Evolutionary conservation across 2,113 vertebrate species (phyloP).

Genomic region (Pterocles gutturalis): DNA sequence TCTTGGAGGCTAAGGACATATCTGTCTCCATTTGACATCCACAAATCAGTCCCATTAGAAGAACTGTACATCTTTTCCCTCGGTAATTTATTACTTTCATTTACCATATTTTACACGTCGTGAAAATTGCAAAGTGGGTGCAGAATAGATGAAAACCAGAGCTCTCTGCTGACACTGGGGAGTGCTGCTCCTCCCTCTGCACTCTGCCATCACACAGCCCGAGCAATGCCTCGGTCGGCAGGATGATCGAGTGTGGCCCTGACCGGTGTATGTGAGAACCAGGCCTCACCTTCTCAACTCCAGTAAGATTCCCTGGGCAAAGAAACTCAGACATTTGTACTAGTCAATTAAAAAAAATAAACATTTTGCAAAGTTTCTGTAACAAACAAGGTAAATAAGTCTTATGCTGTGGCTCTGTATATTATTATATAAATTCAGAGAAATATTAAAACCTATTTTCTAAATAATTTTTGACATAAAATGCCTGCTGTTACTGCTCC

Average conservation of each 20-base stretch:
- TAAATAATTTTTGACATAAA: neutral
- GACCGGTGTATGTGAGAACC: neutral
- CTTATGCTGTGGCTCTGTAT: neutral
- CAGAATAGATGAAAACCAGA: neutral
- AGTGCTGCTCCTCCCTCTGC: neutral
- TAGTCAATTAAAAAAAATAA: neutral
- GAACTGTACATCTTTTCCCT: neutral
- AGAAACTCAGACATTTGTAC: neutral
- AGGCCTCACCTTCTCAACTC: neutral
- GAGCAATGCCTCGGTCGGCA: neutral
- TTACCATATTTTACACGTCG: accelerated
- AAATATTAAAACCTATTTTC: neutral
- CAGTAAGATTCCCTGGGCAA: neutral
- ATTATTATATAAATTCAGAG: neutral
- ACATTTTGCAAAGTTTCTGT: neutral
- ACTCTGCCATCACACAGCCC: accelerated
- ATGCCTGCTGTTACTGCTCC: neutral
- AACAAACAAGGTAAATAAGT: neutral
- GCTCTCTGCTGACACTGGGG: neutral
- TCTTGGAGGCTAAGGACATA: neutral
- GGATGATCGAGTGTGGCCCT: neutral
- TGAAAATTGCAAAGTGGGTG: neutral
- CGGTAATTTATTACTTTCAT: neutral
- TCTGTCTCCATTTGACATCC: neutral
- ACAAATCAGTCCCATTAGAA: neutral